Percentiles rank a stretch among this genome's conserved stretches.
These are phyloP conservation scores for Ashinkailepas kermadecensis DNA, from an alignment of 2,888 invertebrate species.

Conservation along the genomic window DNA sequence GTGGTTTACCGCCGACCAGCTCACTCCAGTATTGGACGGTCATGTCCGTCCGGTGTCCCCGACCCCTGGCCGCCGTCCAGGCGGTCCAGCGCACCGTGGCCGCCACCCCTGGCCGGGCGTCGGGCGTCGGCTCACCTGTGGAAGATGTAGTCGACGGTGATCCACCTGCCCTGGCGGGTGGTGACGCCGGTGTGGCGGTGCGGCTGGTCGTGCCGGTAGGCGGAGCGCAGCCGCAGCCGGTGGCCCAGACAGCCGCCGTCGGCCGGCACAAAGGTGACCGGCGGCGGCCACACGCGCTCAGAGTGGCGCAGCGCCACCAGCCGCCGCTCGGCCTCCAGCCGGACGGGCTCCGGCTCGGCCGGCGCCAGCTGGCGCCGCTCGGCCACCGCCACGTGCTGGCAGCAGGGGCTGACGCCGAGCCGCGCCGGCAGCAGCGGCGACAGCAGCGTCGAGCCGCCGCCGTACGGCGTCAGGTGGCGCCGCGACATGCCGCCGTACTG, in stretches of 20 bases:
- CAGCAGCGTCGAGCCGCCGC: not conserved
- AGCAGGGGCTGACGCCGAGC: not conserved
- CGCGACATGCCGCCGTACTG: slow-evolving; percentile 19
- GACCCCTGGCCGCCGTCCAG: too few relatives aligned
- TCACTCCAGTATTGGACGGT: too few relatives aligned
- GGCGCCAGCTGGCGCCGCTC: not conserved
- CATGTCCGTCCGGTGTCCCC: too few relatives aligned
- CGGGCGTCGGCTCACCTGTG: slow-evolving; percentile 24
- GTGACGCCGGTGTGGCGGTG: slow-evolving; percentile 24
- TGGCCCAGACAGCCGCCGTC: not conserved
- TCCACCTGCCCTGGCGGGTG: slow-evolving; percentile 29
- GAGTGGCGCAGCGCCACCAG: not conserved
- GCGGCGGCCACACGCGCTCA: not conserved
- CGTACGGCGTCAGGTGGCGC: not conserved
- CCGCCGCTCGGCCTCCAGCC: not conserved
- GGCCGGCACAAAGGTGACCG: not conserved
- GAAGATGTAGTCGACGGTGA: slow-evolving; percentile 32
- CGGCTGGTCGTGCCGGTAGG: not conserved
- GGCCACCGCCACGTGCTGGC: not conserved
- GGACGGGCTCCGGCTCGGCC: not conserved
- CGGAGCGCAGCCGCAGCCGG: not conserved
- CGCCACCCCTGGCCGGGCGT: not conserved
- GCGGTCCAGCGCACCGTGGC: too few relatives aligned
- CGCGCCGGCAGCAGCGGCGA: not conserved
- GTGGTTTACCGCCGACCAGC: too few relatives aligned